A percentile compares a stretch with the other conserved stretches of the same genome.
Conservation (phyloP, 2,888 invertebrate species). For the Drosophila fungiperda region DNA sequence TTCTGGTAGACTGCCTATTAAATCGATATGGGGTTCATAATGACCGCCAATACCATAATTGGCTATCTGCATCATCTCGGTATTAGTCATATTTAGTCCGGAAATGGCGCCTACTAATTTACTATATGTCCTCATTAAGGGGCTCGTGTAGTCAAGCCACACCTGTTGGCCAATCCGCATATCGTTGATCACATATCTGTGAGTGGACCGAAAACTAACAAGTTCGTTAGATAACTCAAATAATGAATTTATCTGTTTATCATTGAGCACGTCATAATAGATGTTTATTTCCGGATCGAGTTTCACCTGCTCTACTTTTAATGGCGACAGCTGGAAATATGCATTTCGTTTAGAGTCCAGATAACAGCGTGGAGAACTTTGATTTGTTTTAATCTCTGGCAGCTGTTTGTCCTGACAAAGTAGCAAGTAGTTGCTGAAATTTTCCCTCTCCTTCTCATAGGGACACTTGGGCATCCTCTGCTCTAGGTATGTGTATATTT, state of each 20-base stretch:
- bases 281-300: slow-evolving; percentile 92
- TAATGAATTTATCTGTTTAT: slow-evolving; percentile 91
- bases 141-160: slow-evolving; percentile 56
- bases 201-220: slow-evolving; percentile 49
- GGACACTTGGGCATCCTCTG: slow-evolving; percentile 9
- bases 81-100: slow-evolving; percentile 92
- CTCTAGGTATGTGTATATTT: slow-evolving; percentile 42
- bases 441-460: fast-evolving
- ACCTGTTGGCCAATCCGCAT: slow-evolving; percentile 48
- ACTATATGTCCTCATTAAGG: slow-evolving; percentile 37
- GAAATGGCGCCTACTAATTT: slow-evolving; percentile 89
- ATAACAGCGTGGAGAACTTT: slow-evolving; percentile 43
- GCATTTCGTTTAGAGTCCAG: slow-evolving; percentile 85
- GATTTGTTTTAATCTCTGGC: slow-evolving; percentile 6
- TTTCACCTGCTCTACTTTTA: slow-evolving; percentile 92
- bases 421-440: slow-evolving; percentile 43
- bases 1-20: slow-evolving; percentile 86
- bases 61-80: slow-evolving; percentile 97
- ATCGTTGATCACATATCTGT: not conserved
- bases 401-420: slow-evolving; percentile 66
- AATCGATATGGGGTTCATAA: slow-evolving; percentile 98
- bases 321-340: slow-evolving; percentile 90
- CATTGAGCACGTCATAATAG: slow-evolving; percentile 93
- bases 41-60: slow-evolving; percentile 99
- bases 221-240: slow-evolving; percentile 16